phyloP scores from a whole-genome alignment of 2,113 vertebrate genomes.

The Hirundichthys speculiger region DNA sequence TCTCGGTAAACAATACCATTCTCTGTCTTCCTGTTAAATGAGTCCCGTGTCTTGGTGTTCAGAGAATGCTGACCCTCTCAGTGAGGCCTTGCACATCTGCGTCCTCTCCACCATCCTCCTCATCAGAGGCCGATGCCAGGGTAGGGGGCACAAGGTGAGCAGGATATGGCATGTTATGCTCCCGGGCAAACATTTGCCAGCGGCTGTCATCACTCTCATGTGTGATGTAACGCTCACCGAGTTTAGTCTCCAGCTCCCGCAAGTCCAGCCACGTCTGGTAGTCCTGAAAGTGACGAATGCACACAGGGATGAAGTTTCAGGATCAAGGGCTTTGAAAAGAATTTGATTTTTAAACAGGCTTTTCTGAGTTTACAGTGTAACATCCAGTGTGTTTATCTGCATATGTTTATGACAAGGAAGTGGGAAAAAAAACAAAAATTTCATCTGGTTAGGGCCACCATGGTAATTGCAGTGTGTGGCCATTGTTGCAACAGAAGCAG shows the following conservation, averaged over 20 bases:
- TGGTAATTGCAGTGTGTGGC: neutral
- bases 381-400: neutral
- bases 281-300: conserved; percentile 77
- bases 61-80: conserved; percentile 91
- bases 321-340: conserved; percentile 21
- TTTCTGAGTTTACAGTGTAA: conserved; percentile 23
- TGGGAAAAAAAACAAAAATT: too few relatives aligned
- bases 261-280: conserved; percentile 92
- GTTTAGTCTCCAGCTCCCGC: conserved; percentile 89
- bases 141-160: conserved; percentile 76
- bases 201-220: conserved; percentile 92
- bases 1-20: neutral
- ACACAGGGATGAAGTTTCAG: conserved; percentile 27
- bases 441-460: neutral
- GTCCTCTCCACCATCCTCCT: conserved; percentile 75
- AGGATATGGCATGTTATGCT: conserved; percentile 82
- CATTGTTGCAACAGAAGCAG: neutral
- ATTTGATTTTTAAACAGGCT: conserved; percentile 18
- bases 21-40: conserved; percentile 8
- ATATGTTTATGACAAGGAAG: neutral
- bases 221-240: conserved; percentile 89
- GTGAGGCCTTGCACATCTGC: conserved; percentile 88
- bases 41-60: conserved; percentile 52
- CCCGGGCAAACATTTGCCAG: conserved; percentile 85
- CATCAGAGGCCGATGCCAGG: conserved; percentile 45